Conservation (phyloP, 2,797 vertebrate species). For the Bradypodion ventrale region DNA sequence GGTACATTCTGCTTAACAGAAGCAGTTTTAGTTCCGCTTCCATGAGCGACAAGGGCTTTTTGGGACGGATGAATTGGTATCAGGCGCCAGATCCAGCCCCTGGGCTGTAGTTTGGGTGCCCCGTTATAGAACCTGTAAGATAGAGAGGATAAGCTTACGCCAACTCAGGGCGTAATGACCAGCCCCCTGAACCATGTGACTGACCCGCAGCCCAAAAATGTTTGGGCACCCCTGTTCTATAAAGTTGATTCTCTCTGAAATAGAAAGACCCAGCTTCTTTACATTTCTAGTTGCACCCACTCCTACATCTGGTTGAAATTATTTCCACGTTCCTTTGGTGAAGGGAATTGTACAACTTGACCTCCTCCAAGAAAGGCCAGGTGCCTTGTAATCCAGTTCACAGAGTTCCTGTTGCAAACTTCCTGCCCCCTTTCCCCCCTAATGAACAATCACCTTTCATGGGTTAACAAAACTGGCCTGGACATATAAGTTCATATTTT, state of each 20-base stretch:
- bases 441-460: conserved; percentile 10
- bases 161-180: too few relatives aligned
- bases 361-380: not conserved
- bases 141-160: too few relatives aligned
- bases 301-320: conserved; percentile 24
- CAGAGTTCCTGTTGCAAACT: conserved; percentile 16
- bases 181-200: too few relatives aligned
- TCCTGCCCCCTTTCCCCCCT: not conserved
- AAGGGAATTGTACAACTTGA: conserved; percentile 12
- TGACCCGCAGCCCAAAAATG: too few relatives aligned
- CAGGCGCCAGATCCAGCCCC: too few relatives aligned
- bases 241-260: not conserved
- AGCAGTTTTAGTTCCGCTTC: too few relatives aligned
- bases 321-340: conserved; percentile 10
- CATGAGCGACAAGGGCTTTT: too few relatives aligned
- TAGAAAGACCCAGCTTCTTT: conserved; percentile 11
- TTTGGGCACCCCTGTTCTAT: too few relatives aligned
- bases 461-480: not conserved
- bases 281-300: not conserved
- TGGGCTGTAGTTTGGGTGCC: too few relatives aligned
- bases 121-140: too few relatives aligned
- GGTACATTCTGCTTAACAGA: too few relatives aligned
- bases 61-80: too few relatives aligned
- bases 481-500: not conserved
- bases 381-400: conserved; percentile 11